Evolutionary conservation across 2,888 invertebrate species (phyloP).

Genomic region (Axea sp.): DNA sequence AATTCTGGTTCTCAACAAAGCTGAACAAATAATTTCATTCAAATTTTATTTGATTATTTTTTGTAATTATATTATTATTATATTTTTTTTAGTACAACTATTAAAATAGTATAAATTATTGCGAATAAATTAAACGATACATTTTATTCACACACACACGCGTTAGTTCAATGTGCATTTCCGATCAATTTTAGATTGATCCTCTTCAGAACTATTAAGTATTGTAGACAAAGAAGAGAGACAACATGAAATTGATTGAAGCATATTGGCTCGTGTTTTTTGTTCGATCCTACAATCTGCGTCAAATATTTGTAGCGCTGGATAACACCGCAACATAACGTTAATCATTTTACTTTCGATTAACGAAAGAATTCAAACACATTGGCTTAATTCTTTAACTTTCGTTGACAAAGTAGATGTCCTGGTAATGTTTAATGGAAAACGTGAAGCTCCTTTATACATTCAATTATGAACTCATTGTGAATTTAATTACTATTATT

Average conservation of each 20-base stretch:
- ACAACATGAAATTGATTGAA: conserved; percentile 39
- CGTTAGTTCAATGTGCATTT: no score
- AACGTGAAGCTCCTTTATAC: conserved; percentile 21
- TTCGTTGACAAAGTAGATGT: conserved; percentile 5
- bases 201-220: conserved; percentile 46
- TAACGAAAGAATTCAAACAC: conserved; percentile 5
- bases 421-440: conserved; percentile 1
- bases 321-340: conserved; percentile 16
- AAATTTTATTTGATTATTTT: no score
- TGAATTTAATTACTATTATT: conserved; percentile 45
- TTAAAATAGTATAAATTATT: no score
- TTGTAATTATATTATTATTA: no score
- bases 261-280: conserved; percentile 12
- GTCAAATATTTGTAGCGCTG: conserved; percentile 12
- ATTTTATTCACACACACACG: no score
- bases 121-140: no score
- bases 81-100: no score
- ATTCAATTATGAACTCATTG: conserved; percentile 24
- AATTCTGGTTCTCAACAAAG: no score
- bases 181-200: conserved; percentile 49
- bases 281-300: conserved; percentile 10
- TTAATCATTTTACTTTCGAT: conserved; percentile 7
- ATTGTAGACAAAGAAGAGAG: conserved; percentile 27
- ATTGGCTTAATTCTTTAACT: conserved; percentile 4
- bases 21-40: no score